Evolutionary conservation across 2,888 invertebrate genomes (phyloP).

Genomic region (Podotricha telesiphe): DNA sequence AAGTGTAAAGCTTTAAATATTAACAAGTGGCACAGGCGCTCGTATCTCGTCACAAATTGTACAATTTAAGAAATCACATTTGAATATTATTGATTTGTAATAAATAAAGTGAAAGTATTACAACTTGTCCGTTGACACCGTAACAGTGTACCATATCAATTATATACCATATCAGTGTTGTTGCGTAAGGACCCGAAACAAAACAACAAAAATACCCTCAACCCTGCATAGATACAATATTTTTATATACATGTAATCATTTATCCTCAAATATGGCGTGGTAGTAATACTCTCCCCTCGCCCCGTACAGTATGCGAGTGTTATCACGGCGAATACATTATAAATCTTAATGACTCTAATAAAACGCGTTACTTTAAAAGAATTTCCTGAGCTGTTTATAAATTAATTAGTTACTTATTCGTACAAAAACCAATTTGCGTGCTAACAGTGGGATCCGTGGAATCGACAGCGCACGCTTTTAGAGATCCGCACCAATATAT

Average conservation of each 20-base stretch:
- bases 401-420: slow-evolving; percentile 14
- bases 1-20: no score
- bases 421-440: slow-evolving; percentile 3
- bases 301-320: neutral
- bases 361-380: neutral
- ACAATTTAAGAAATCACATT: neutral
- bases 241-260: no score
- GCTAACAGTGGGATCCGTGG: neutral
- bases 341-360: slow-evolving; percentile 16
- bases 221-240: no score
- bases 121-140: neutral
- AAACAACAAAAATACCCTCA: neutral
- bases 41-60: neutral
- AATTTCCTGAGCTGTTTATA: neutral
- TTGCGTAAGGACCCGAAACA: neutral
- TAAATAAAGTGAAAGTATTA: neutral
- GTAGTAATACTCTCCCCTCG: neutral
- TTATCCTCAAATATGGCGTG: no score
- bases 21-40: no score
- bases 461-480: slow-evolving; percentile 2
- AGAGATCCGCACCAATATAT: neutral
- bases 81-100: neutral
- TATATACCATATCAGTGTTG: neutral
- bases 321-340: neutral
- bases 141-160: no score